These are phyloP conservation scores for Dasysyrphus tricinctus DNA, from an alignment of 2,888 invertebrate species.

Conservation along the genomic window DNA sequence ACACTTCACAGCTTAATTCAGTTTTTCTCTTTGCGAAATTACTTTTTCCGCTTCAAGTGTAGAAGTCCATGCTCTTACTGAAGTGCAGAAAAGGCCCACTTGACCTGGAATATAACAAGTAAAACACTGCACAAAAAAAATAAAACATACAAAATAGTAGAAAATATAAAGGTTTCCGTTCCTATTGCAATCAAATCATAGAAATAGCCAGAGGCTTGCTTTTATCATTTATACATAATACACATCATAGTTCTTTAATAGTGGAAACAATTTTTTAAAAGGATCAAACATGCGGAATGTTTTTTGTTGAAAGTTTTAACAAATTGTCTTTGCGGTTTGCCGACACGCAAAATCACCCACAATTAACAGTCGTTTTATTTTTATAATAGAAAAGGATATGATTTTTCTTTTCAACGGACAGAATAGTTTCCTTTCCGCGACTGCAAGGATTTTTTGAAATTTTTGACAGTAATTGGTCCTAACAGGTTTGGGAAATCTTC, in stretches of 20 bases:
- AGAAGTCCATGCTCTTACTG: constrained; percentile 67
- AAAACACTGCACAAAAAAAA: constrained; percentile 13
- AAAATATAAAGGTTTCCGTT: constrained; percentile 43
- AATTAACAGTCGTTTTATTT: constrained; percentile 20
- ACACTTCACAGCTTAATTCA: constrained; percentile 69
- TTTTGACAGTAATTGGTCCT: no score
- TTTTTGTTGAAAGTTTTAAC: constrained; percentile 16
- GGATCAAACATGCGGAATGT: constrained; percentile 14
- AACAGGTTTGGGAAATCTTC: no score
- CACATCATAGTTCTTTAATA: background rate
- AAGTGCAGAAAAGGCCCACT: constrained; percentile 63
- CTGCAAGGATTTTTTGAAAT: background rate
- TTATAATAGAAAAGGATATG: constrained; percentile 1
- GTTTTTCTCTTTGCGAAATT: constrained; percentile 74
- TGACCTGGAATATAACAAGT: constrained; percentile 67
- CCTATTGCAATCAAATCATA: constrained; percentile 50
- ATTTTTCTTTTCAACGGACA: background rate
- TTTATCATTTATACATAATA: constrained; percentile 22
- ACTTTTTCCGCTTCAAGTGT: constrained; percentile 71
- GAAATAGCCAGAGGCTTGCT: constrained; percentile 58
- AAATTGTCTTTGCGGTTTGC: constrained; percentile 18
- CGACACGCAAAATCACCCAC: constrained; percentile 16
- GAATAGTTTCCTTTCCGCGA: background rate
- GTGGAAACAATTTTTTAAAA: constrained; percentile 1
- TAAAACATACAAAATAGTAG: no score